These are phyloP conservation scores for Scaeva pyrastri DNA, from an alignment of 2,888 invertebrate genomes.

Conservation along the genomic window DNA sequence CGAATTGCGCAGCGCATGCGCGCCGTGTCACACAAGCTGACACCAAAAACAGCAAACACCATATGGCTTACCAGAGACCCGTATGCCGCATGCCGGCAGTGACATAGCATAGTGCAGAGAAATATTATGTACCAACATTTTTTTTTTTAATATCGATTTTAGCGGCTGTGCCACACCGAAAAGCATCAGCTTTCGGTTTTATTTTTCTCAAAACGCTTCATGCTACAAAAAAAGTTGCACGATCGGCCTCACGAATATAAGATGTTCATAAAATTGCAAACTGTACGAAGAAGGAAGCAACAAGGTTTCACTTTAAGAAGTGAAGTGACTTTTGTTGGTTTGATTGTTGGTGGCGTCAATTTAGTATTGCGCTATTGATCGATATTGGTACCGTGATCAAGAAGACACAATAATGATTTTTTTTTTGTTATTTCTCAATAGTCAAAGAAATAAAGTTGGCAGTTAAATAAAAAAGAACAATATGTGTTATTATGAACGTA, in stretches of 20 bases:
- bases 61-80: neutral
- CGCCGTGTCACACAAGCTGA: slow-evolving; percentile 41
- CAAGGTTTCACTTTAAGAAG: slow-evolving; percentile 22
- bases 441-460: neutral
- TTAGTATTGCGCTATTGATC: slow-evolving; percentile 12
- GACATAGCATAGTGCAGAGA: neutral
- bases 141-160: slow-evolving; percentile 20
- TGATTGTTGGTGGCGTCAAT: slow-evolving; percentile 31
- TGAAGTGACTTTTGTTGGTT: slow-evolving; percentile 13
- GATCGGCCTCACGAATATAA: slow-evolving; percentile 49
- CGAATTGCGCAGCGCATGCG: slow-evolving; percentile 41
- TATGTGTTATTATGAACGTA: too few species aligned
- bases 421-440: neutral
- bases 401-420: slow-evolving; percentile 6
- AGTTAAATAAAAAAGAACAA: too few species aligned
- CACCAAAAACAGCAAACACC: slow-evolving; percentile 17
- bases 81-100: slow-evolving; percentile 16
- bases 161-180: slow-evolving; percentile 7
- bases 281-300: slow-evolving; percentile 28
- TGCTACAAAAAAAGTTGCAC: slow-evolving; percentile 17
- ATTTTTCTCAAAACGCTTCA: slow-evolving; percentile 25
- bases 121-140: neutral
- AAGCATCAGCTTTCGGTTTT: slow-evolving; percentile 56
- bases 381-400: slow-evolving; percentile 10
- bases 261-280: neutral